Evolutionary conservation across 2,113 vertebrate species (phyloP).

Genomic region (Parus major): DNA sequence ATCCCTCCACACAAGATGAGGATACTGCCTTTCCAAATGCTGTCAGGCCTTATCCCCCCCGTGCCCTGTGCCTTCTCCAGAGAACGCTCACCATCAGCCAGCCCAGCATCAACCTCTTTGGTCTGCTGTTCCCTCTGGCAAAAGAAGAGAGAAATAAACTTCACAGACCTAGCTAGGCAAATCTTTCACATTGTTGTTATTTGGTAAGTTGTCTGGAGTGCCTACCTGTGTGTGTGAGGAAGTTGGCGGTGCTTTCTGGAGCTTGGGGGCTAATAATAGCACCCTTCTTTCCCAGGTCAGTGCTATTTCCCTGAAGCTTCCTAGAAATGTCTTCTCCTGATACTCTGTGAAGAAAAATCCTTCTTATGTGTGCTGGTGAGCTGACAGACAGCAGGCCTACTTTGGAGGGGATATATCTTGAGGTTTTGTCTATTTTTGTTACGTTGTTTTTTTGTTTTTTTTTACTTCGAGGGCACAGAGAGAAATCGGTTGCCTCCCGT

Average conservation of each 20-base stretch:
- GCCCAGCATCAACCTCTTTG: background rate
- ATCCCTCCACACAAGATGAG: background rate
- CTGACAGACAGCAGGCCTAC: background rate
- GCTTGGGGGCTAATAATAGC: background rate
- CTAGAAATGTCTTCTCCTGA: background rate
- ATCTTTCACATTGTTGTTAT: background rate
- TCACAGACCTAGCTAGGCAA: background rate
- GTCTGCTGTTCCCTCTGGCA: background rate
- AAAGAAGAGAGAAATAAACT: background rate
- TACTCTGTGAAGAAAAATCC: background rate
- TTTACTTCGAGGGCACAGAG: background rate
- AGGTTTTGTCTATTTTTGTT: background rate
- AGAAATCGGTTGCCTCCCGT: background rate
- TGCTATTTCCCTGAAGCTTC: background rate
- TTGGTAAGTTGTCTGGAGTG: background rate
- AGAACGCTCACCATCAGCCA: accelerated
- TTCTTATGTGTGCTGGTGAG: background rate
- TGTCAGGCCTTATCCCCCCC: background rate
- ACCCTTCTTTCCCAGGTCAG: background rate
- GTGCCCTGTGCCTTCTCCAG: background rate
- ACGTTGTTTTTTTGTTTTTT: background rate
- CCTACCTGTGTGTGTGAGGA: background rate
- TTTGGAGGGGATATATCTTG: background rate
- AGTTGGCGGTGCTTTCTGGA: background rate
- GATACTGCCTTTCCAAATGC: background rate